Base-by-base conservation (phyloP, 2,113 vertebrate genomes). In the Furnarius figulus region DNA sequence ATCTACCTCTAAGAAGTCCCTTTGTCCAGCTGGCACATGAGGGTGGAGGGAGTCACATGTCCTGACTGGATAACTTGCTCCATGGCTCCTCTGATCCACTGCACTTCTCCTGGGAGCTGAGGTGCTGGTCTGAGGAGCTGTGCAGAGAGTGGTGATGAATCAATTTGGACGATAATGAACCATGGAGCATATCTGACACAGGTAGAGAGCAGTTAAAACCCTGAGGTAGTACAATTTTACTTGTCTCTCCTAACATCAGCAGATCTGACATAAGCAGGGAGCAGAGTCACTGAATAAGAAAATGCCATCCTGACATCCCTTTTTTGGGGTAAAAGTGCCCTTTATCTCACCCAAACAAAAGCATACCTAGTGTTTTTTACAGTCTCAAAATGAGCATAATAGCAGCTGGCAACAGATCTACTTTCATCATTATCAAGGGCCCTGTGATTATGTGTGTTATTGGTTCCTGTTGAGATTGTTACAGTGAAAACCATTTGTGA, bases 381-480 rank as follows among this genome's bases (percentile, higher is more conserved):
- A 86, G 79, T 86, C 59, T 65, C 55, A 55, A 86, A 72, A 90
- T 3, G 2, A 85, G 33, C 44, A 14, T 62, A 93, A 96, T 66
- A 71, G 33, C 87, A 75, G 30, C 76, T 95, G 86, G 80, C 92
- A 95, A 86, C 5, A 19, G 39, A 77, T 78, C 83, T 63, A 44
- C 39, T 97, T 95, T 71, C 76, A 77, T 90, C 65, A 33, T 94
- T 95, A 92, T 81, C 76, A 84, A 78, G 89, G 56, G 46, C 72
- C 52, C n/a, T 46, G 65, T 84, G 79, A 93, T 92, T 95, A 86
- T 5, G 9, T 50, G 49, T 75, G 40, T 83, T 86, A 89, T 59
- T 89, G 83, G 56, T 59, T 96, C 93, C 94, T 92, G 86, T 95
- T 71, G 93, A 89, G 92, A 83, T 28, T 62, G 82, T 79, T 92